A percentile compares a stretch with the other conserved stretches of the same genome.
These are phyloP conservation scores for Pithecia hirsuta DNA, from an alignment of 2,797 vertebrate species.

Conservation along the genomic window DNA sequence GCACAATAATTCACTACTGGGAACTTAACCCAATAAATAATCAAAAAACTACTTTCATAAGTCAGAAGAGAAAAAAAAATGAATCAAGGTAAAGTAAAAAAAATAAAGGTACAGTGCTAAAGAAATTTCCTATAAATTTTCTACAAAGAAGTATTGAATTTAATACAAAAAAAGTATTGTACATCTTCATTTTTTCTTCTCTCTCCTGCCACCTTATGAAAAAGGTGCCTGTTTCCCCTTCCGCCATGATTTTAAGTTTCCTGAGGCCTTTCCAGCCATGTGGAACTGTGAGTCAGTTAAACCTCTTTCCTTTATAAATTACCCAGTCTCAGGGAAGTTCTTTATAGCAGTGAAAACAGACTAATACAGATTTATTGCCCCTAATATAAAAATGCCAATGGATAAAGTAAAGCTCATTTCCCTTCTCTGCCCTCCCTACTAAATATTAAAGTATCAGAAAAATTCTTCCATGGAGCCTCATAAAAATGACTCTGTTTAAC, in stretches of 20 bases:
- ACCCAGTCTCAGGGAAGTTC: neutral
- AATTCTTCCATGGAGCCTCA: neutral
- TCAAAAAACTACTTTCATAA: neutral
- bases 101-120: neutral
- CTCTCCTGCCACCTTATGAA: neutral
- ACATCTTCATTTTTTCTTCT: neutral
- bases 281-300: neutral
- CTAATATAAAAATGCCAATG: neutral
- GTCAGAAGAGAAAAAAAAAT: neutral
- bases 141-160: neutral
- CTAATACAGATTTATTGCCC: neutral
- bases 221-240: neutral
- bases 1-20: neutral
- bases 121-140: neutral
- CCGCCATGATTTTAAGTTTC: neutral
- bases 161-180: neutral
- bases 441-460: neutral
- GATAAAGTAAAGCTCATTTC: neutral
- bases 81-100: neutral
- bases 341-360: neutral
- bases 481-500: neutral
- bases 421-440: neutral
- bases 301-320: neutral
- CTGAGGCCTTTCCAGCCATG: neutral
- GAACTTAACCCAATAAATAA: neutral